These are phyloP conservation scores for Rhopalosiphum nymphaeae DNA, from an alignment of 2,888 invertebrate genomes.

Conservation along the genomic window DNA sequence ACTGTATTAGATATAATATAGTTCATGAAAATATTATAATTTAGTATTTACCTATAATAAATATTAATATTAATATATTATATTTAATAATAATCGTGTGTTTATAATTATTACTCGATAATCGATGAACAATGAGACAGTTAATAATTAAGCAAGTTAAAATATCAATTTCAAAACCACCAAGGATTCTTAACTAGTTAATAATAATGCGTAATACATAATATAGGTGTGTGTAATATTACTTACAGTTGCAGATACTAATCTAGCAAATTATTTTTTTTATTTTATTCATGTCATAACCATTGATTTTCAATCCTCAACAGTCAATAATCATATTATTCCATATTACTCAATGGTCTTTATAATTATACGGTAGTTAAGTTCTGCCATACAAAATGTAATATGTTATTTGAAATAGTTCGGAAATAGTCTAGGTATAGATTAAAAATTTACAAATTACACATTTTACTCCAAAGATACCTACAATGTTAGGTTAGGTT, in stretches of 20 bases:
- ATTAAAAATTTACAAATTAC: neutral
- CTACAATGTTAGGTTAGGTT: too few species aligned
- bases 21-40: neutral
- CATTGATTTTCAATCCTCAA: neutral
- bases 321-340: neutral
- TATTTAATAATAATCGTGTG: neutral
- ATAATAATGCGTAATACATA: neutral
- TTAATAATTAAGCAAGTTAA: neutral
- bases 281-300: neutral
- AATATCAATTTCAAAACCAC: constrained; percentile 29
- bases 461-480: neutral
- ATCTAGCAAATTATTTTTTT: neutral
- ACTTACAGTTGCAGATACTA: neutral
- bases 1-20: neutral
- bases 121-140: constrained; percentile 5
- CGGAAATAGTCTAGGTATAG: neutral
- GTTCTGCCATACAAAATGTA: neutral
- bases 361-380: neutral
- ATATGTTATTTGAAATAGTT: neutral
- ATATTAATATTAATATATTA: neutral
- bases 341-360: neutral
- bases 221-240: neutral
- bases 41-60: neutral
- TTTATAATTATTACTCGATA: neutral
- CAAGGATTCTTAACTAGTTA: constrained; percentile 31